phyloP scores from a whole-genome alignment of 2,113 vertebrate genomes.

The Cisticola juncidis region DNA sequence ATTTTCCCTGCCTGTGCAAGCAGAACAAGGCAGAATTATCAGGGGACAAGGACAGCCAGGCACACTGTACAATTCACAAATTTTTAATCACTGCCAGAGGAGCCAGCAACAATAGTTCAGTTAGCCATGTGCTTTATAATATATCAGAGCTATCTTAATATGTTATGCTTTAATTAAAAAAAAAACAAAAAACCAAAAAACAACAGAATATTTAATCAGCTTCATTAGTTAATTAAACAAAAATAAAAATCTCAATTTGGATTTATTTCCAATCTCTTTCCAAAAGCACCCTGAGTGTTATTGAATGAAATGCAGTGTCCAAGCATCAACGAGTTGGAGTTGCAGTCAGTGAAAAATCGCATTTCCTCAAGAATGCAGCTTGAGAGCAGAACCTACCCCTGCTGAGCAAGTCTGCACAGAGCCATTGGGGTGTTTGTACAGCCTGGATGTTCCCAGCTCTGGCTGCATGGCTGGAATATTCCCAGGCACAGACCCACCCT shows the following conservation, averaged over 20 bases:
- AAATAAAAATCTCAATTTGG: neutral
- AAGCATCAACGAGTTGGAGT: neutral
- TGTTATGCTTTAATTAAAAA: neutral
- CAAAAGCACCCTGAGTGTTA: neutral
- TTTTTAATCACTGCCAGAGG: neutral
- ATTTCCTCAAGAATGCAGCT: neutral
- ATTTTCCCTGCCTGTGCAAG: neutral
- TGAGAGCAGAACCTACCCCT: neutral
- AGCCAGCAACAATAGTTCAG: neutral
- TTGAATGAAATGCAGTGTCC: neutral
- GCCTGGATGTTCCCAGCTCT: neutral
- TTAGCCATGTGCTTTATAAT: neutral
- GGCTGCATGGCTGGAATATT: neutral
- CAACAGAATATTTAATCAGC: neutral
- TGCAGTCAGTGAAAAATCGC: neutral
- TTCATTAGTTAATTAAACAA: neutral
- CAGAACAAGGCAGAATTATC: neutral
- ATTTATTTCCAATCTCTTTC: neutral
- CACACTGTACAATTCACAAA: neutral
- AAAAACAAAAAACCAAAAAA: neutral
- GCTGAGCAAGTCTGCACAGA: constrained; percentile 13
- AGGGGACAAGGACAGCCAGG: neutral
- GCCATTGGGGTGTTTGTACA: neutral
- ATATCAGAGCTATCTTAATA: neutral
- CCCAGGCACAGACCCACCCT: neutral